Conservation (phyloP, 2,888 invertebrate genomes). For the Clepsis dumicolana region DNA sequence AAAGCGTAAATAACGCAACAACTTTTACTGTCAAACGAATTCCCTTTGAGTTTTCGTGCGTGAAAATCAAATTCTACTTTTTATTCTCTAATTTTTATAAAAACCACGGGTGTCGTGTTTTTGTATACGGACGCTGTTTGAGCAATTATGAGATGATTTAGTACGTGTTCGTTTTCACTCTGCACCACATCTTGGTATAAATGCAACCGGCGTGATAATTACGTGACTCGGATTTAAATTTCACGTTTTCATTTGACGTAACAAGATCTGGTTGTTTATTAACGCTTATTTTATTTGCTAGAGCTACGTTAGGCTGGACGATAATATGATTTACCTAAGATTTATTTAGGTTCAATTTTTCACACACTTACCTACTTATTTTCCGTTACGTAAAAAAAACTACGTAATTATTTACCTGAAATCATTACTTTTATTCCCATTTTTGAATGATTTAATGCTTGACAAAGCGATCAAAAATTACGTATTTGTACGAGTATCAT, state of each 20-base stretch:
- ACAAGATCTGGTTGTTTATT: neutral
- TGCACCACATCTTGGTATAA: constrained; percentile 19
- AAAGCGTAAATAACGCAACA: constrained; percentile 65
- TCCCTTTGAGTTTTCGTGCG: constrained; percentile 61
- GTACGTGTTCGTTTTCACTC: constrained; percentile 33
- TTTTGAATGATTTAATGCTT: too few relatives aligned
- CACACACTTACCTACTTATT: too few relatives aligned
- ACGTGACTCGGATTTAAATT: constrained; percentile 30
- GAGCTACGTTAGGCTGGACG: neutral
- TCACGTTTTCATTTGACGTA: constrained; percentile 9
- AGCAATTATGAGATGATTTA: constrained; percentile 39
- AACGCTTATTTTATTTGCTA: constrained; percentile 1
- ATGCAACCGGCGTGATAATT: constrained; percentile 31
- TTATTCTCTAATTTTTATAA: constrained; percentile 32
- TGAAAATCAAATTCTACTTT: constrained; percentile 56
- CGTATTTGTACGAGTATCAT: too few relatives aligned
- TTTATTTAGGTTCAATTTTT: too few relatives aligned
- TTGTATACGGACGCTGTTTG: constrained; percentile 32
- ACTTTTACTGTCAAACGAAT: constrained; percentile 63
- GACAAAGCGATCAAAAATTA: too few relatives aligned
- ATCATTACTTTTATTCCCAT: too few relatives aligned
- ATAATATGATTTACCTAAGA: neutral
- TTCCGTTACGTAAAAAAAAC: too few relatives aligned
- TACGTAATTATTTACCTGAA: too few relatives aligned
- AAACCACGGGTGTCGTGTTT: constrained; percentile 38